A percentile compares a stretch with the other conserved stretches of the same genome.
phyloP scores from a whole-genome alignment of 1,140 invertebrate species.

The Cydia splendana region DNA sequence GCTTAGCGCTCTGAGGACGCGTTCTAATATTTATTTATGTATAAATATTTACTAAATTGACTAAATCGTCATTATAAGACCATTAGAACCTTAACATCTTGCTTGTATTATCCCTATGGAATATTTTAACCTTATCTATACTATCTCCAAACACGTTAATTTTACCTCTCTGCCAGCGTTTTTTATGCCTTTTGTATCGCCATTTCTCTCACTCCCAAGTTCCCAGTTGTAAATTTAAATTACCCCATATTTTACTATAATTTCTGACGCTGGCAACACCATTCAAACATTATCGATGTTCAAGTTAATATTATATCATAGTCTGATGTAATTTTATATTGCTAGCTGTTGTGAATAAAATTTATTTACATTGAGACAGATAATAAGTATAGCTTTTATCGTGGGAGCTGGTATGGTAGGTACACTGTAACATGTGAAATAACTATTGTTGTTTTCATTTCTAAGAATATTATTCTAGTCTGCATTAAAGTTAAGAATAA shows the following conservation, averaged over 20 bases:
- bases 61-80: slow-evolving; percentile 40
- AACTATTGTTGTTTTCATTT: slow-evolving; percentile 80
- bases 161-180: slow-evolving; percentile 14
- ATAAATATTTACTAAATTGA: slow-evolving; percentile 57
- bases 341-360: slow-evolving; percentile 79
- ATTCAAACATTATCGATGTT: slow-evolving; percentile 32
- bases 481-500: slow-evolving; percentile 80
- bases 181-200: slow-evolving; percentile 10
- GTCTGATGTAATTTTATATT: slow-evolving; percentile 76
- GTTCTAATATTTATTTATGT: slow-evolving; percentile 63
- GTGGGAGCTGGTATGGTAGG: slow-evolving; percentile 75
- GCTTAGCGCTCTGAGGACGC: slow-evolving; percentile 75
- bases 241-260: neutral
- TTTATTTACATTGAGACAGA: slow-evolving; percentile 78
- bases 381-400: slow-evolving; percentile 77
- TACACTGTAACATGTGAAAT: slow-evolving; percentile 78
- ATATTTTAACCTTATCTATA: slow-evolving; percentile 10
- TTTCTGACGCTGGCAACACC: slow-evolving; percentile 21
- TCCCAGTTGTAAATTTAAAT: slow-evolving; percentile 7
- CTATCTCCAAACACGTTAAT: slow-evolving; percentile 17
- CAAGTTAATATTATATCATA: slow-evolving; percentile 33
- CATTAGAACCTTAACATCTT: slow-evolving; percentile 17
- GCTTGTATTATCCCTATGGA: slow-evolving; percentile 13
- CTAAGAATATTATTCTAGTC: slow-evolving; percentile 82
- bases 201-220: slow-evolving; percentile 10